Evolutionary conservation across 2,797 vertebrate genomes (phyloP).

Genomic region (Gallinago nigripennis): DNA sequence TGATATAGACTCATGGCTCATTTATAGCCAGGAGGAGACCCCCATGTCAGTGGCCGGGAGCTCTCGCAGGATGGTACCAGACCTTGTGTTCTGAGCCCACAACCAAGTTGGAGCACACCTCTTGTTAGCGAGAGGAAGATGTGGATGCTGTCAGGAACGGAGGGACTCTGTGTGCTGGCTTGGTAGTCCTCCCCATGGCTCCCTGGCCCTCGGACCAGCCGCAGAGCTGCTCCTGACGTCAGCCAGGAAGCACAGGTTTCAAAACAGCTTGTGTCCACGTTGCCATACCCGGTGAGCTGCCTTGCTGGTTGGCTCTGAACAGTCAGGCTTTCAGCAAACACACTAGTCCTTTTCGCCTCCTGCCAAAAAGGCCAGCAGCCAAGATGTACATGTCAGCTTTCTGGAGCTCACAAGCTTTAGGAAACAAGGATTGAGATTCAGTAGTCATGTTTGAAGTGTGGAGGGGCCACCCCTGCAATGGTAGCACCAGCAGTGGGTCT

Average conservation of each 20-base stretch:
- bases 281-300: neutral
- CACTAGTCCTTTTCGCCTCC: neutral
- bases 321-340: conserved; percentile 14
- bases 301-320: neutral
- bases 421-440: neutral
- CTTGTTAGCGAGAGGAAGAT: neutral
- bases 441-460: neutral
- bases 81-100: neutral
- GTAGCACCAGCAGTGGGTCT: neutral
- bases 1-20: neutral
- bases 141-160: neutral
- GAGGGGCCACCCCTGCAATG: neutral
- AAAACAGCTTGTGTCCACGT: conserved; percentile 8
- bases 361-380: conserved; percentile 3
- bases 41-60: neutral
- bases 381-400: neutral
- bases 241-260: conserved; percentile 48
- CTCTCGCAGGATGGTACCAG: neutral
- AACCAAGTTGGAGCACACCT: neutral
- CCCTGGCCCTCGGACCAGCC: rapidly evolving
- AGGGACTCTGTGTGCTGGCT: neutral
- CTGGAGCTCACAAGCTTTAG: neutral
- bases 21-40: neutral
- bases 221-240: neutral
- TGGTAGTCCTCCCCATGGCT: rapidly evolving